Conservation (phyloP, 2,888 invertebrate species). For the Nemurella pictetii region DNA sequence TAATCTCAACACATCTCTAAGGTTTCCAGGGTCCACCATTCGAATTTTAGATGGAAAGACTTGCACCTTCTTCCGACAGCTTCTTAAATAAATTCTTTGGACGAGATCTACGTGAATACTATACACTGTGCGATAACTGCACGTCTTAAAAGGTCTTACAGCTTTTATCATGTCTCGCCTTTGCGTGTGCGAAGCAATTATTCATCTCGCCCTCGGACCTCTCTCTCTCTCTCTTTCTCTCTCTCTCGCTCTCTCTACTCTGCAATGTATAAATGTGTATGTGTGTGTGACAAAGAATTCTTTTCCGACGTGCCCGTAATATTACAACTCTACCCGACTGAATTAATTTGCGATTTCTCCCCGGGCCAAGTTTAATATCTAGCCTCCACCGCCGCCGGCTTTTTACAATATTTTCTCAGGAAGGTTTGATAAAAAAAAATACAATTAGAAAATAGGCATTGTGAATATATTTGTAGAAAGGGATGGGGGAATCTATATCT, state of each 20-base stretch:
- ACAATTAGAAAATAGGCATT: conserved; percentile 10
- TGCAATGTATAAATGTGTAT: not conserved
- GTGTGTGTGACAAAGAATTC: not conserved
- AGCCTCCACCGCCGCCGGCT: not conserved
- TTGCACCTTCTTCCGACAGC: not conserved
- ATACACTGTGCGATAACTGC: too few species aligned
- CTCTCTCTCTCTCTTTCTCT: not conserved
- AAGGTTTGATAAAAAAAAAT: not conserved
- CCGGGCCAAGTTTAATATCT: not conserved
- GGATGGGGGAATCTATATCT: conserved; percentile 3
- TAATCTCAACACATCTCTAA: too few species aligned
- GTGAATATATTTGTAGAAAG: conserved; percentile 1
- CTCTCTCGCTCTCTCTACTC: not conserved
- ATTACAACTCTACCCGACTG: conserved; percentile 22
- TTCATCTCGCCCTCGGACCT: conserved; percentile 4
- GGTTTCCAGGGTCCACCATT: not conserved
- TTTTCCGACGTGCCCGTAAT: conserved; percentile 18
- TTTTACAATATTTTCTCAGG: not conserved
- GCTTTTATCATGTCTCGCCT: not conserved
- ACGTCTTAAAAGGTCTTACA: not conserved
- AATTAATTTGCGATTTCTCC: conserved; percentile 31
- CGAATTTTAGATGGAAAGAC: not conserved
- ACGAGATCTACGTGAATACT: not conserved
- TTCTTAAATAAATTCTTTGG: too few species aligned
- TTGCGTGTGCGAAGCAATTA: conserved; percentile 24